Conservation (phyloP, 2,797 vertebrate species). For the Petrocephalus sullivani region DNA sequence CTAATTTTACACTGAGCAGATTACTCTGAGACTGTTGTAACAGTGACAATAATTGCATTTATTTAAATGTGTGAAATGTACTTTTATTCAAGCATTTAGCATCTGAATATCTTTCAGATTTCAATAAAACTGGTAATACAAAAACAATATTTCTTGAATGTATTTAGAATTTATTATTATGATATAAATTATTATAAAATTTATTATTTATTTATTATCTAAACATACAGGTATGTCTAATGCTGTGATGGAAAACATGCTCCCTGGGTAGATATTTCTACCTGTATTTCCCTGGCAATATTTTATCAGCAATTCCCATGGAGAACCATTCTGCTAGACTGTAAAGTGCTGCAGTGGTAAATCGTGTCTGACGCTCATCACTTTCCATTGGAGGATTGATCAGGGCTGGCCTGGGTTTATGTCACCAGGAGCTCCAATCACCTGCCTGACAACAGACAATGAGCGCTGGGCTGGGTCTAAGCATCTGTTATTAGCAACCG, state of each 20-base stretch:
- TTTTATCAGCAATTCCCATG: constrained; percentile 2
- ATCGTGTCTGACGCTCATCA: background rate
- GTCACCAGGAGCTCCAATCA: background rate
- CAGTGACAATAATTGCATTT: background rate
- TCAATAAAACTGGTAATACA: background rate
- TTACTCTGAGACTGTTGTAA: background rate
- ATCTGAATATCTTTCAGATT: constrained; percentile 5
- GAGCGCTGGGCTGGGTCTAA: background rate
- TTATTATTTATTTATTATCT: too few species aligned
- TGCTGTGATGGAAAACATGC: background rate
- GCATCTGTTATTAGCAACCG: constrained; percentile 7
- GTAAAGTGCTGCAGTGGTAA: background rate
- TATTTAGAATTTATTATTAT: background rate
- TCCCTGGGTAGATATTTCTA: background rate
- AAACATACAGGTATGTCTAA: background rate
- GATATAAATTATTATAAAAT: too few species aligned
- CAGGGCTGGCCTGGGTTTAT: background rate
- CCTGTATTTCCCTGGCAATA: background rate
- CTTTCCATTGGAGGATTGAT: background rate
- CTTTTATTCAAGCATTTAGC: constrained; percentile 23
- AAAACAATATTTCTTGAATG: background rate
- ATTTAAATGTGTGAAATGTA: constrained; percentile 16
- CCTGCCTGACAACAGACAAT: constrained; percentile 32
- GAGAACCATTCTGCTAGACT: background rate
- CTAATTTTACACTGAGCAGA: background rate